Evolutionary conservation across 2,888 invertebrate genomes (phyloP), one percentile per base, ranked within the genome.

Genomic region (Mylabris sibirica): DNA sequence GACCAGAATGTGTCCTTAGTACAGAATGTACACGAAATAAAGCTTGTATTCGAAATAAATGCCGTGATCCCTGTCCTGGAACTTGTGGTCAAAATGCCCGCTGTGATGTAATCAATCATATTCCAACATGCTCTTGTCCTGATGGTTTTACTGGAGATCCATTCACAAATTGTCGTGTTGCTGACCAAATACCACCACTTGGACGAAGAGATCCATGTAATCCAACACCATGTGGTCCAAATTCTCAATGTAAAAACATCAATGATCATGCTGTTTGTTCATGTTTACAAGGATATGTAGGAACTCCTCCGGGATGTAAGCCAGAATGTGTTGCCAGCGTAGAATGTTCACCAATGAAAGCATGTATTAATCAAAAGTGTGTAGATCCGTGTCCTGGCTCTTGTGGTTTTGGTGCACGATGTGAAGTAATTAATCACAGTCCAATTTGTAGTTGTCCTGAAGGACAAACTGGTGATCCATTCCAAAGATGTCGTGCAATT

Each of bases 391-490:
- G 89, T 76, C 85, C 86, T 8, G 88, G 88, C 53, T 86, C 87
- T 17, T 89, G 89, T 78, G 89, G 89, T 59, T 79, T 85, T 35
- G 82, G 84, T 64, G 88, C 89, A 1, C 80, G 87, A 57, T 89
- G 89, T 73, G 86, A 86, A 78, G 88, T 88, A 14, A 84, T 86
- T 62, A 87, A 88, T 73, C 89, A 89, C 76, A 85, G 85, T 69
- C 87, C 88, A 11, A 84, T 87, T 63, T 89, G 89, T 75, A 86
- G 85, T 67, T 90, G 90, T 76, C 83, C 84, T 12, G 85, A 85
- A 77, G 87, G 87, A n/a, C 87, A 86, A 75, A 88, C 91, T 26
- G 94, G 94, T 49, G 93, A 94, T 89, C 93, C 94, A 64, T 93
- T 94, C 85, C 90, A 90, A 81, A 90, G 91, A 75, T 93, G 93